Evolutionary conservation across 2,113 vertebrate genomes (phyloP).

Genomic region (Cryptotis parvus): DNA sequence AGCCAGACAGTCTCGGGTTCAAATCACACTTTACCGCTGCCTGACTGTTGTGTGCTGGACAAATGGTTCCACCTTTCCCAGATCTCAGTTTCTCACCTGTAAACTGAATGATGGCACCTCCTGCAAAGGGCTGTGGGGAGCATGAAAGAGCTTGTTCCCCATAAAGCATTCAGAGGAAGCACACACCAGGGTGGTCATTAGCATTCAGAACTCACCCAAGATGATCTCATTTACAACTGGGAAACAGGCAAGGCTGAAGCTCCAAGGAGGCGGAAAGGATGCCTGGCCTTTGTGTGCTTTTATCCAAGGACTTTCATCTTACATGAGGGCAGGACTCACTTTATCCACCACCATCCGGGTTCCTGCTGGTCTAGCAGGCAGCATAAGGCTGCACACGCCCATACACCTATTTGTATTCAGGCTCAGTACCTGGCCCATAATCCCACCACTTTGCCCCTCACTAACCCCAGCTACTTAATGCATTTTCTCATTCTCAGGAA

Average conservation of each 20-base stretch:
- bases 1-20: constrained; percentile 49
- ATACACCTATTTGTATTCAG: background rate
- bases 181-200: background rate
- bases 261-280: background rate
- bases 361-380: background rate
- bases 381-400: accelerated
- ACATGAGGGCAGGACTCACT: background rate
- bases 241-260: background rate
- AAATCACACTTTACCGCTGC: background rate
- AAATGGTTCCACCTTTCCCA: background rate
- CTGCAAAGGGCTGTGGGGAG: background rate
- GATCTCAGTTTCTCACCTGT: constrained; percentile 8
- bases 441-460: background rate
- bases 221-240: background rate
- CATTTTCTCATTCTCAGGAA: background rate
- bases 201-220: background rate
- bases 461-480: background rate
- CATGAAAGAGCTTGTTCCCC: constrained; percentile 37
- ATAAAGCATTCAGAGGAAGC: background rate
- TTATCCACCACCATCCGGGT: background rate
- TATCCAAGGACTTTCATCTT: background rate
- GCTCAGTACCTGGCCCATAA: background rate
- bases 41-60: background rate
- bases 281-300: accelerated
- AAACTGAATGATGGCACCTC: background rate